A percentile compares a stretch with the other conserved stretches of the same genome.
Conservation (phyloP, 1,140 invertebrate species). For the Drosophila funebris region DNA sequence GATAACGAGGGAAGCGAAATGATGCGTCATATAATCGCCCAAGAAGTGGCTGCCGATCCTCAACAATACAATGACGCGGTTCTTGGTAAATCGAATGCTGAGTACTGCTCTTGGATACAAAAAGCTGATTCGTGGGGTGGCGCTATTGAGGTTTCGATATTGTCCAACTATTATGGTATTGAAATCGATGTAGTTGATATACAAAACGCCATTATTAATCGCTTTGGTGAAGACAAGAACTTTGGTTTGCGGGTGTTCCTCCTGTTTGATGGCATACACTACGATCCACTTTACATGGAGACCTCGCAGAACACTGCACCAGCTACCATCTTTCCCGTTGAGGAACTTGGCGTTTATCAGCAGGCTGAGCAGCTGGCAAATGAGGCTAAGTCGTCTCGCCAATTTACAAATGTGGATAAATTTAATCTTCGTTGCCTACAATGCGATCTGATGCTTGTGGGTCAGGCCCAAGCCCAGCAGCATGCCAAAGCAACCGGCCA, state of each 20-base stretch:
- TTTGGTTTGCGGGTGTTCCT: slow-evolving; percentile 94
- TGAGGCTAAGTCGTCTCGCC: slow-evolving; percentile 93
- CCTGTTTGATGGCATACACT: slow-evolving; percentile 98
- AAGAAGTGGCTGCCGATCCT: slow-evolving; percentile 90
- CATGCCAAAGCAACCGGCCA: slow-evolving; percentile 95
- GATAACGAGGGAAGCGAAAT: slow-evolving; percentile 88
- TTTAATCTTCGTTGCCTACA: slow-evolving; percentile 93
- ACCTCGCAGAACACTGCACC: slow-evolving; percentile 87
- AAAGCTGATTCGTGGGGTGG: slow-evolving; percentile 96
- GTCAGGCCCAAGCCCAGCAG: slow-evolving; percentile 91
- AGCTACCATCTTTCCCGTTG: slow-evolving; percentile 91
- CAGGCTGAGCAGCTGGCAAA: slow-evolving; percentile 93
- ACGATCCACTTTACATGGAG: slow-evolving; percentile 96
- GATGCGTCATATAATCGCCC: slow-evolving; percentile 94
- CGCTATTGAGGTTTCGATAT: slow-evolving; percentile 95
- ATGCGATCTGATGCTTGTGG: slow-evolving; percentile 90
- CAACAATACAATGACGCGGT: slow-evolving; percentile 93
- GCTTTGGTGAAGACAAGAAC: slow-evolving; percentile 96
- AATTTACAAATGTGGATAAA: slow-evolving; percentile 94
- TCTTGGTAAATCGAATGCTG: slow-evolving; percentile 92
- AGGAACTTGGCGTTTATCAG: slow-evolving; percentile 89
- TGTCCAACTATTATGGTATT: slow-evolving; percentile 94
- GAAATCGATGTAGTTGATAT: slow-evolving; percentile 98
- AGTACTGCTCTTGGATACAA: slow-evolving; percentile 95
- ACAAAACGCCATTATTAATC: slow-evolving; percentile 94